Percentiles rank a stretch among this genome's conserved stretches.
phyloP scores from a whole-genome alignment of 2,888 invertebrate species.

The Sisyra terminalis region DNA sequence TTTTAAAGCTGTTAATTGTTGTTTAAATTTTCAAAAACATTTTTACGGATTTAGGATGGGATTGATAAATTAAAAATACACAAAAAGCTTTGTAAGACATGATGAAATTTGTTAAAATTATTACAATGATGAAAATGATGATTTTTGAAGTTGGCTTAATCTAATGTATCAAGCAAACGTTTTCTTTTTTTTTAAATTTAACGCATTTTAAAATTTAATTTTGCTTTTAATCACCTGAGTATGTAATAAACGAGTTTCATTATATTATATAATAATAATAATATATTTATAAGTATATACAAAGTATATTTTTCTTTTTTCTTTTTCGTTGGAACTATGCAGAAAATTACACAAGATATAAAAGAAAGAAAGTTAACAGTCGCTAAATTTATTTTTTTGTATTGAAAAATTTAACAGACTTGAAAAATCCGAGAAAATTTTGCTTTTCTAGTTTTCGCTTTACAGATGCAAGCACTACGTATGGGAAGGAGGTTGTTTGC shows the following conservation, averaged over 20 bases:
- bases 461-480: slow-evolving; percentile 2
- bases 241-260: neutral
- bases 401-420: neutral
- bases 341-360: neutral
- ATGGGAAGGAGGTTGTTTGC: slow-evolving; percentile 5
- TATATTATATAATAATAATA: slow-evolving; percentile 2
- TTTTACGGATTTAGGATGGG: neutral
- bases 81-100: neutral
- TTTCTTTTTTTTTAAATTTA: neutral
- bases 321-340: neutral
- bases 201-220: neutral
- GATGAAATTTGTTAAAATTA: too few species aligned
- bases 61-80: neutral
- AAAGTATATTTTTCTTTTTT: neutral
- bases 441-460: slow-evolving; percentile 1
- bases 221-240: slow-evolving; percentile 3
- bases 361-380: neutral
- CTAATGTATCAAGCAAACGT: slow-evolving; percentile 4
- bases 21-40: too few species aligned
- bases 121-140: neutral
- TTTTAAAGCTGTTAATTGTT: too few species aligned
- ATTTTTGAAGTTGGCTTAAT: slow-evolving; percentile 5
- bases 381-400: neutral
- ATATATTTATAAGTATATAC: neutral
- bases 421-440: neutral